A percentile compares a stretch with the other conserved stretches of the same genome.
phyloP scores from a whole-genome alignment of 2,113 vertebrate genomes.

The Laticauda laticaudata region DNA sequence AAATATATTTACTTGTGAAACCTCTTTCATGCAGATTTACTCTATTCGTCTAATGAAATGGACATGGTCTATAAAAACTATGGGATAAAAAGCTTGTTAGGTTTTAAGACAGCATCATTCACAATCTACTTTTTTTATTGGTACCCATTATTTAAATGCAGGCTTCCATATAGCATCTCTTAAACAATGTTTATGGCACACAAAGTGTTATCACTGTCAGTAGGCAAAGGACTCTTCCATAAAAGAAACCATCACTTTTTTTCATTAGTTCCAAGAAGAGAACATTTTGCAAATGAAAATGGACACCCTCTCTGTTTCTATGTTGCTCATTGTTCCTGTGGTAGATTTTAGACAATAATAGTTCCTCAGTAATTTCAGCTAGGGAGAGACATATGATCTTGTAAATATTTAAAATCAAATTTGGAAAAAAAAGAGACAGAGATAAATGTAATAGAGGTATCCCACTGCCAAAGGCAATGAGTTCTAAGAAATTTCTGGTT shows the following conservation, averaged over 20 bases:
- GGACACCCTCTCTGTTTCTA: conserved; percentile 88
- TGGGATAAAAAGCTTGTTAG: neutral
- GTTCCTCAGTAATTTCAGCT: conserved; percentile 97
- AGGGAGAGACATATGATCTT: conserved; percentile 93
- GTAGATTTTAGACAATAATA: conserved; percentile 94
- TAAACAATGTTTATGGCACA: conserved; percentile 57
- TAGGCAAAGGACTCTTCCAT: conserved; percentile 44
- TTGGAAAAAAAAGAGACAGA: conserved; percentile 97
- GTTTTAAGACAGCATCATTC: neutral
- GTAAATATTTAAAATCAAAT: conserved; percentile 99
- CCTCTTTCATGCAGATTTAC: neutral
- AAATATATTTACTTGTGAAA: neutral
- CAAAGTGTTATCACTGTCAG: conserved; percentile 53
- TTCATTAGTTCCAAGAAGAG: conserved; percentile 40
- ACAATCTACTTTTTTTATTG: conserved; percentile 26
- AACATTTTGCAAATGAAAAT: conserved; percentile 99
- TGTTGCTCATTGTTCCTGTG: conserved; percentile 94
- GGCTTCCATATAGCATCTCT: conserved; percentile 45
- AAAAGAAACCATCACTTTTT: conserved; percentile 62
- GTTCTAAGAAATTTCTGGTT: conserved; percentile 51
- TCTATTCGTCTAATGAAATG: neutral
- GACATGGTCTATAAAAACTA: neutral
- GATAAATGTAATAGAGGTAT: conserved; percentile 85
- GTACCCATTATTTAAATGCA: conserved; percentile 30
- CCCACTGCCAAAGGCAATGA: conserved; percentile 74